Conservation (phyloP, 2,113 vertebrate species). For the Gasterosteus nipponicus region DNA sequence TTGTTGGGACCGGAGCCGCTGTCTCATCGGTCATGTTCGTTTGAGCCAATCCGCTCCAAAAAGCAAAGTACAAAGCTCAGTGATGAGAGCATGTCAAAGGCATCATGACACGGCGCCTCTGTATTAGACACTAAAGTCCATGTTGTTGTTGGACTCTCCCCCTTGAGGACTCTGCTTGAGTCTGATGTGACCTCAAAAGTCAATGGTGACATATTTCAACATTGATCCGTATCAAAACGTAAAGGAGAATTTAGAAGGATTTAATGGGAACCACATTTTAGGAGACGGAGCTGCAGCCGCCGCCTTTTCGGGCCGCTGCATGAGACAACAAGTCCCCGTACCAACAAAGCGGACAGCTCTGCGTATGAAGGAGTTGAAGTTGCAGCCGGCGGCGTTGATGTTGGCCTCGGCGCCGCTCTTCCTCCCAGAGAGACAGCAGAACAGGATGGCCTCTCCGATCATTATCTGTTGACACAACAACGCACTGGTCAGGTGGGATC, state of each 20-base stretch:
- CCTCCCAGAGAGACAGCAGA: conserved; percentile 92
- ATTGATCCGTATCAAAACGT: neutral
- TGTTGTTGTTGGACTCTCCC: neutral
- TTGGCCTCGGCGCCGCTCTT: conserved; percentile 89
- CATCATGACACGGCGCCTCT: neutral
- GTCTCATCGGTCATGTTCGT: too few relatives aligned
- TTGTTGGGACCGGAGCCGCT: neutral
- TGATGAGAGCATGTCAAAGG: neutral
- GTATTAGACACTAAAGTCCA: neutral
- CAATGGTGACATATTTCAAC: too few relatives aligned
- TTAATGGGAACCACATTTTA: neutral
- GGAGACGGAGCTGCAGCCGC: neutral
- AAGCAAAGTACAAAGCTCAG: too few relatives aligned
- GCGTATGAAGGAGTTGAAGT: conserved; percentile 98
- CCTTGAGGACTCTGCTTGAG: too few relatives aligned
- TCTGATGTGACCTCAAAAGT: neutral
- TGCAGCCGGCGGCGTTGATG: conserved; percentile 97
- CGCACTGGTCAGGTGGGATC: neutral
- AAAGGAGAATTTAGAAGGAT: neutral
- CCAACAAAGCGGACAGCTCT: conserved; percentile 96
- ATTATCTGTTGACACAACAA: conserved; percentile 86
- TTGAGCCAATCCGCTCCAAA: too few relatives aligned
- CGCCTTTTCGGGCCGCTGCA: neutral
- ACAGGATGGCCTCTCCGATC: conserved; percentile 97
- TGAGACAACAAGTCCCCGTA: conserved; percentile 52